These are phyloP conservation scores for Spheniscus mendiculus DNA, from an alignment of 2,113 vertebrate genomes.

Conservation along the genomic window DNA sequence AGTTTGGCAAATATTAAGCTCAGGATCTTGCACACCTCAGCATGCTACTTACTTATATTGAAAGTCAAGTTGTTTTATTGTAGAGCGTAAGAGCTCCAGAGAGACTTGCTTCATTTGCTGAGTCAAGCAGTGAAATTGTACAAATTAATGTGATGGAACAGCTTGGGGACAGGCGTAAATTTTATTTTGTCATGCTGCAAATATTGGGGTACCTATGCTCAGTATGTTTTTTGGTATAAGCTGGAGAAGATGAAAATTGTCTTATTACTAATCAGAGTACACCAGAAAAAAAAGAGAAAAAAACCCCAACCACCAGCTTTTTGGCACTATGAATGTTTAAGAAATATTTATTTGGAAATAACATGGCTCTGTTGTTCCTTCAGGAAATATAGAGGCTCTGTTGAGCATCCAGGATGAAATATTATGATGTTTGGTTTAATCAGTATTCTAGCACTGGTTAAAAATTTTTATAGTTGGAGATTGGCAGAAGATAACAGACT, in stretches of 20 bases:
- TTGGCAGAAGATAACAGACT: not conserved
- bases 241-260: not conserved
- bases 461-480: not conserved
- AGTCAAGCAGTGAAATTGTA: not conserved
- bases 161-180: not conserved
- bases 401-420: not conserved
- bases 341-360: not conserved
- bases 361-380: not conserved
- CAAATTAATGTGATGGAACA: not conserved
- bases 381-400: fast-evolving
- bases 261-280: not conserved
- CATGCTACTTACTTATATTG: not conserved
- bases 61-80: not conserved
- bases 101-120: not conserved
- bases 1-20: not conserved
- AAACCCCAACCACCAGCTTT: fast-evolving
- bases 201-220: not conserved
- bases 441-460: not conserved
- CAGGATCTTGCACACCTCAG: not conserved
- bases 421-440: not conserved
- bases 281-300: fast-evolving
- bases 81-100: not conserved
- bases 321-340: not conserved
- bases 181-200: not conserved
- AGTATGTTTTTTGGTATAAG: not conserved